These are phyloP conservation scores for Actenoides hombroni DNA, from an alignment of 2,113 vertebrate species.

Conservation along the genomic window DNA sequence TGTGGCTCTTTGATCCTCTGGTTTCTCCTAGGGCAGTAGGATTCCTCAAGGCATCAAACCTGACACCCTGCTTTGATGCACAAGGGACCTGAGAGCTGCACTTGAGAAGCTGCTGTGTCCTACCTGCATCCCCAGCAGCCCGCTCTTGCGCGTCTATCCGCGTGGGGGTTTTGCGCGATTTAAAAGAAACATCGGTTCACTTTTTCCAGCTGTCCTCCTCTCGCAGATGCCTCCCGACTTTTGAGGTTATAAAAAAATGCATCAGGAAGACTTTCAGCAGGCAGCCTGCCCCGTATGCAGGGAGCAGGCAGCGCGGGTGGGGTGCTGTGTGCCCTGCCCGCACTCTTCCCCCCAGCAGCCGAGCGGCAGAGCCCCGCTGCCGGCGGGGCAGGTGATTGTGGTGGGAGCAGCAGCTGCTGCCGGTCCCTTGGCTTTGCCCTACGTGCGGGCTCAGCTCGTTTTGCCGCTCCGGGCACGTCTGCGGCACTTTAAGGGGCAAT, in stretches of 20 bases:
- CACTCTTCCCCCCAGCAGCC: no score
- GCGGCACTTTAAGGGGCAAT: neutral
- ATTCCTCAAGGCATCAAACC: neutral
- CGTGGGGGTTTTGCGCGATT: fast-evolving
- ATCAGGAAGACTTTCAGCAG: neutral
- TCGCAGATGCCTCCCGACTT: neutral
- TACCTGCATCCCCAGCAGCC: neutral
- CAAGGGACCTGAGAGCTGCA: fast-evolving
- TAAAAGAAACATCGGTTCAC: neutral
- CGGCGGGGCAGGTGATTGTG: neutral
- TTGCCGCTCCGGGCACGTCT: neutral
- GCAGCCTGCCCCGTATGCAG: neutral
- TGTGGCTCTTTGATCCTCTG: fast-evolving
- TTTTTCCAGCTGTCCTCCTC: neutral
- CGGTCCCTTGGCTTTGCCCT: neutral
- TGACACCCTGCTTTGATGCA: fast-evolving
- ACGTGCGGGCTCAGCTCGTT: neutral
- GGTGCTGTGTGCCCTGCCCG: fast-evolving
- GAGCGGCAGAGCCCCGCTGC: neutral
- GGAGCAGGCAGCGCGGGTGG: neutral
- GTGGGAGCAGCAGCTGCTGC: neutral
- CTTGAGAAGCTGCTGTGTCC: fast-evolving
- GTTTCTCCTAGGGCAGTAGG: neutral
- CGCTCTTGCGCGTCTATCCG: fast-evolving
- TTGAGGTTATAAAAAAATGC: neutral